Percentiles rank a stretch among this genome's conserved stretches.
These are phyloP conservation scores for Drosophila mojavensis DNA, from an alignment of 1,140 invertebrate species.

Conservation along the genomic window DNA sequence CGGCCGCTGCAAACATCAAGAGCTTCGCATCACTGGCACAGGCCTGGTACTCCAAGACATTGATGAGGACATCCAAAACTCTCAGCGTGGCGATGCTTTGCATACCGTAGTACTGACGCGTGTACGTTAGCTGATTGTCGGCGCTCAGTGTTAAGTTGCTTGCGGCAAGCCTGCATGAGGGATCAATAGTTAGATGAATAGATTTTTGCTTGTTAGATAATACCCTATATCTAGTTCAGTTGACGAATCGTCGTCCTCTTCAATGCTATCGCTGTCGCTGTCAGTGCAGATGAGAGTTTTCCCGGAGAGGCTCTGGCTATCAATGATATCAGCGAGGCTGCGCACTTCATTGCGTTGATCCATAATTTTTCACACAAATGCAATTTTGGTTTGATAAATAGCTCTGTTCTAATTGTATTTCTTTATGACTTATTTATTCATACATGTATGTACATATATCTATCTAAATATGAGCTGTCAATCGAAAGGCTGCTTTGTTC, in stretches of 20 bases:
- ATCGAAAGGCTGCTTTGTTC: background rate
- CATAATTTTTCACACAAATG: background rate
- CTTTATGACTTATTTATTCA: background rate
- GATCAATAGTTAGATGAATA: background rate
- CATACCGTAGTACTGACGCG: too few relatives aligned
- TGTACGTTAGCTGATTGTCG: background rate
- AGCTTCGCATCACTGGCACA: constrained; percentile 29
- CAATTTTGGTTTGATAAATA: background rate
- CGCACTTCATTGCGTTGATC: too few relatives aligned
- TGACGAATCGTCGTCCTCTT: too few relatives aligned
- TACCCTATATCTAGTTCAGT: too few relatives aligned
- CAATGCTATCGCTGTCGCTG: too few relatives aligned
- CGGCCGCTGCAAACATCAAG: constrained; percentile 39
- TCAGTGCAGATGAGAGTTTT: too few relatives aligned
- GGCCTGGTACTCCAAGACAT: constrained; percentile 7
- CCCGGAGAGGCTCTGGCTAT: too few relatives aligned
- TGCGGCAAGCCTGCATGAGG: background rate
- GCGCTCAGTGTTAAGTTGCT: constrained; percentile 8
- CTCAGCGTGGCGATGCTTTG: too few relatives aligned
- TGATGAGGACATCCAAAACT: constrained; percentile 4
- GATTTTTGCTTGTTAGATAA: background rate
- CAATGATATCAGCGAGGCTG: too few relatives aligned
- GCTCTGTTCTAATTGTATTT: background rate
- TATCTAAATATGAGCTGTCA: background rate
- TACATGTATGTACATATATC: too few relatives aligned